Conservation (phyloP, 2,797 vertebrate species). For the Oceanodroma leucorhoa region DNA sequence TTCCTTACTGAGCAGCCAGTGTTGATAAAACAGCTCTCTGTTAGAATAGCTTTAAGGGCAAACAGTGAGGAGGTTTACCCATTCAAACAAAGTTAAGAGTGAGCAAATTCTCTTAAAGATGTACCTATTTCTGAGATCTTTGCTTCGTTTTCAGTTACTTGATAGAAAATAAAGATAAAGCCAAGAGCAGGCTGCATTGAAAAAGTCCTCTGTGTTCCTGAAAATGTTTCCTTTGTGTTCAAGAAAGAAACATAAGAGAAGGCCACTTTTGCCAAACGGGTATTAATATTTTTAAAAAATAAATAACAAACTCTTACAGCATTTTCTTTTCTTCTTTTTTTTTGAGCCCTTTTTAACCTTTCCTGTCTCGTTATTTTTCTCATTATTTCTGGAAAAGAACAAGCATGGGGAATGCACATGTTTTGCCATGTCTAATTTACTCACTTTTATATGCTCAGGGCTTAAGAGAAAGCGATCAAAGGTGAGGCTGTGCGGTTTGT, state of each 20-base stretch:
- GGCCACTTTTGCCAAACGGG: neutral
- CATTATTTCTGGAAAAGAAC: neutral
- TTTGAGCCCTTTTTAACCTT: neutral
- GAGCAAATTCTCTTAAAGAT: slow-evolving; percentile 69
- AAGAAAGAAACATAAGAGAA: neutral
- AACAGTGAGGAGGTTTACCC: slow-evolving; percentile 55
- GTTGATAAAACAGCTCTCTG: slow-evolving; percentile 67
- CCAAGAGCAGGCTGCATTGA: neutral
- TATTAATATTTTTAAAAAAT: neutral
- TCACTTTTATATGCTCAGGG: neutral
- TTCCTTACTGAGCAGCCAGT: slow-evolving; percentile 35
- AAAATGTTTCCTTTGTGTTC: slow-evolving; percentile 25
- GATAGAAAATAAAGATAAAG: slow-evolving; percentile 63
- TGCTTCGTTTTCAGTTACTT: slow-evolving; percentile 39
- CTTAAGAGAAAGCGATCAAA: neutral
- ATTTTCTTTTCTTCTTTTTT: neutral
- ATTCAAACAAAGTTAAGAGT: slow-evolving; percentile 65
- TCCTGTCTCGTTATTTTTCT: slow-evolving; percentile 11
- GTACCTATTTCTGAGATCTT: slow-evolving; percentile 54
- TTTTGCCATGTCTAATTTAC: neutral
- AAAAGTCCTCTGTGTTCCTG: slow-evolving; percentile 6
- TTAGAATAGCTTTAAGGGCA: slow-evolving; percentile 69
- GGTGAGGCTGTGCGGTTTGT: neutral
- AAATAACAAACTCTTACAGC: neutral
- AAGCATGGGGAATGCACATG: neutral